Conservation (phyloP, 2,797 vertebrate genomes). For the Arremon brunneinucha region DNA sequence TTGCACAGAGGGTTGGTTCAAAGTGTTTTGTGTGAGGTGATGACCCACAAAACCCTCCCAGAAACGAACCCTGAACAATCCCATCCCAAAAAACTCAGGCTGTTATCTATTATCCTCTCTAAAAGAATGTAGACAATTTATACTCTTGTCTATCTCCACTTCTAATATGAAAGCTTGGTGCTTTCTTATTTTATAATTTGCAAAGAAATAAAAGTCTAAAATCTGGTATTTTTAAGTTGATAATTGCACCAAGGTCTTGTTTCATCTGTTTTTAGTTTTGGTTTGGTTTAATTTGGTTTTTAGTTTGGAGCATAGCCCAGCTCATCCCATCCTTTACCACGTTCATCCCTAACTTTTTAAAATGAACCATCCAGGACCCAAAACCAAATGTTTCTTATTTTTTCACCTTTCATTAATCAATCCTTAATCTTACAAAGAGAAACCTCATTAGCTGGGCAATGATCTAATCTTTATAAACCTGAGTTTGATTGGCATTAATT, state of each 20-base stretch:
- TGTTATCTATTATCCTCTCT: neutral
- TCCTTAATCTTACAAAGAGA: neutral
- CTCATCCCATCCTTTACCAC: rapidly evolving
- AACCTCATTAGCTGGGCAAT: neutral
- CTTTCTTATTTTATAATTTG: neutral
- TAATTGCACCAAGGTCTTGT: neutral
- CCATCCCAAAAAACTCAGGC: neutral
- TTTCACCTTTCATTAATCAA: neutral
- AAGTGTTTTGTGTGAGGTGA: neutral
- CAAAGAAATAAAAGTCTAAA: neutral
- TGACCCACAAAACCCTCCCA: neutral
- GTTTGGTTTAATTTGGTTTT: neutral
- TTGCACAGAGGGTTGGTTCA: neutral
- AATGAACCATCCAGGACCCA: neutral
- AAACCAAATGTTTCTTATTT: neutral
- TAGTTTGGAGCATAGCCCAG: neutral
- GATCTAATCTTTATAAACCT: neutral
- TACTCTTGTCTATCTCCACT: neutral
- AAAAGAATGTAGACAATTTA: neutral
- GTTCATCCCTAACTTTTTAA: neutral
- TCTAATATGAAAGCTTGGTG: neutral
- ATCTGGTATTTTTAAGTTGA: neutral
- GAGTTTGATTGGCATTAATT: neutral
- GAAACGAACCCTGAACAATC: rapidly evolving
- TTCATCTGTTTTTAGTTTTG: neutral